Conservation (phyloP, 2,797 vertebrate genomes). For the Adelosebastes latens region DNA sequence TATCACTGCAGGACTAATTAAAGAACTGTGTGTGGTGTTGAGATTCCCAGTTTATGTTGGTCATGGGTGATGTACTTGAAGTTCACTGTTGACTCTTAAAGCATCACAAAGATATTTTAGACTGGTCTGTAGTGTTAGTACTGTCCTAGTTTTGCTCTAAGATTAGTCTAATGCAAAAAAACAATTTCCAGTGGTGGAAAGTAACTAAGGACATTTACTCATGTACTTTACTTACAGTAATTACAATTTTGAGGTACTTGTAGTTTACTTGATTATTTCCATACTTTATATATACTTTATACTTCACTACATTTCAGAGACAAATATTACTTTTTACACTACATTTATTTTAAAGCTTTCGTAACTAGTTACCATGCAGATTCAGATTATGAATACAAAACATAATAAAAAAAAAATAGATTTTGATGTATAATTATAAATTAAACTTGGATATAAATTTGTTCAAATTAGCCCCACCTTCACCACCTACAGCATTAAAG, state of each 20-base stretch:
- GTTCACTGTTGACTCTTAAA: not conserved
- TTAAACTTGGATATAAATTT: not conserved
- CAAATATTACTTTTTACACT: not conserved
- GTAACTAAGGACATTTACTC: not conserved
- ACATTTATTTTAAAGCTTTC: not conserved
- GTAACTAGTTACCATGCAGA: not conserved
- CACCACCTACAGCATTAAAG: not conserved
- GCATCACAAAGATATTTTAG: not conserved
- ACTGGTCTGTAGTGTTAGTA: not conserved
- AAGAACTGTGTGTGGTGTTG: not conserved
- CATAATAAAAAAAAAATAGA: not conserved
- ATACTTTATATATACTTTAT: not conserved
- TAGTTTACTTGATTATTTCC: not conserved
- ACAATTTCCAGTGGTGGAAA: not conserved
- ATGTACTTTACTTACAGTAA: not conserved
- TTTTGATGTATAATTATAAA: not conserved
- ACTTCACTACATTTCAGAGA: not conserved
- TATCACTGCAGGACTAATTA: not conserved
- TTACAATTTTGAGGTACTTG: not conserved
- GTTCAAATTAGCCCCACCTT: not conserved
- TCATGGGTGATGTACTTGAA: not conserved
- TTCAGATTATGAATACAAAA: not conserved
- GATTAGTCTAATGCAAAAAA: not conserved
- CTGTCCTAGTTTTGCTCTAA: not conserved
- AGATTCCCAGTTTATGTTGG: not conserved